Base-by-base conservation (phyloP, 2,888 invertebrate species). In the Cyclophora albipunctata region DNA sequence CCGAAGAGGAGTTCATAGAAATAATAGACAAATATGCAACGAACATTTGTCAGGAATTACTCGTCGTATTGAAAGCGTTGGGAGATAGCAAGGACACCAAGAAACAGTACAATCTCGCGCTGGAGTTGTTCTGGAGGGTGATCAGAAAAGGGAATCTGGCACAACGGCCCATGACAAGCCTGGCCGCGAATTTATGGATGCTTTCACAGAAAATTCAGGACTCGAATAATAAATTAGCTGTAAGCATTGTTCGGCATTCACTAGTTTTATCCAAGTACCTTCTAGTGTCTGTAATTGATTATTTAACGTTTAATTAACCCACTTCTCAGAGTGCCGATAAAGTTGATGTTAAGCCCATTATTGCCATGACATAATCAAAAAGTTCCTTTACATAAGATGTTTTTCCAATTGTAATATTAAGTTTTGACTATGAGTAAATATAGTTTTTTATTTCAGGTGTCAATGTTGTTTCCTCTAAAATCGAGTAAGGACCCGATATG, bases 101-200 rank as follows among this genome's bases (percentile, higher is more conserved):
- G 54, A 91, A 92, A 58, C 96, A 96, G 78, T 91, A 93, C 33
- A 84, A 89, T 51, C 79, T 97, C 33, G 92, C 96, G 0, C 73
- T 96, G 52, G 96, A 96, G 58, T 69, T 96, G 46, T 93, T 95
- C 67, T 85, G 92, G 73, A 90, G 92, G 7, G 91, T 95, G 41
- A 84, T 92, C 3, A 84, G 90, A 37, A 90, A 93, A 59, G 92
- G 92, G 0, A 92, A 95, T 71, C 71, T 95, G 4, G 77, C 81
- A 3, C 87, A 90, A 47, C 84, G 91, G 5, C 82, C 90, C 33
- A 89, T 95, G 79, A 87, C 91, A 37, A 91, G 90, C 48, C 85
- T 98, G 53, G 94, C 95, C 0, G 72, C 91, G 0, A 96, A 96
- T 79, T 85, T 98, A 44, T 97, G 97, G 96, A 91, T 92, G 68